Conservation (phyloP, 2,888 invertebrate species). For the Cerastis rubricosa region DNA sequence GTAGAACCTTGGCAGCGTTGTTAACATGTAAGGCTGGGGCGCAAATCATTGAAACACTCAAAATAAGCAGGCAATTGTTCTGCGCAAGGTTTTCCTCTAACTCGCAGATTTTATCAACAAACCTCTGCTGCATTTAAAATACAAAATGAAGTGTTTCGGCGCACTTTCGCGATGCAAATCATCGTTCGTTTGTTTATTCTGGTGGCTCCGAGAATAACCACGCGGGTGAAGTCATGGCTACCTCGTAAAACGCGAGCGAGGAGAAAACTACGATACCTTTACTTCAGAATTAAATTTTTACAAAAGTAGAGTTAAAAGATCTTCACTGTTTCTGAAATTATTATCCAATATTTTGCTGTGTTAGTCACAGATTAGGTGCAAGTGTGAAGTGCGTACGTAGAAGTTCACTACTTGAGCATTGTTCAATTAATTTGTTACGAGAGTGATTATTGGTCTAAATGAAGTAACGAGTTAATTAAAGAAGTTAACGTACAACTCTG, state of each 20-base stretch:
- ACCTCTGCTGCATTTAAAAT: conserved; percentile 42
- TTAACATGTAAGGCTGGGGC: conserved; percentile 3
- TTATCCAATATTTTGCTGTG: not conserved
- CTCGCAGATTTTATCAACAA: conserved; percentile 37
- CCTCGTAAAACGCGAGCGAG: conserved; percentile 67
- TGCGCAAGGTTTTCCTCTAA: conserved; percentile 47
- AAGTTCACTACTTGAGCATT: conserved; percentile 1
- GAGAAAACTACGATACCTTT: conserved; percentile 58
- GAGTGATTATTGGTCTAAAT: conserved; percentile 37
- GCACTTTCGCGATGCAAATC: conserved; percentile 59
- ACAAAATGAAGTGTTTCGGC: conserved; percentile 36
- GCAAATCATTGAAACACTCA: conserved; percentile 3
- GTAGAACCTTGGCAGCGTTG: conserved; percentile 14
- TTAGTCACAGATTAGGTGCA: not conserved
- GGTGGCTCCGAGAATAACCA: conserved; percentile 73
- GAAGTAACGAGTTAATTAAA: conserved; percentile 52
- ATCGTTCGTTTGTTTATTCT: conserved; percentile 70
- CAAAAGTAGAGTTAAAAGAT: not conserved
- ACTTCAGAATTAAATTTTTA: conserved; percentile 30
- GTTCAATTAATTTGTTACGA: conserved; percentile 43
- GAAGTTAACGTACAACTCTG: conserved; percentile 28
- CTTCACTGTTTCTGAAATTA: not conserved
- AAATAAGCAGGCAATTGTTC: conserved; percentile 35
- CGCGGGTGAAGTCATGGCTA: conserved; percentile 73
- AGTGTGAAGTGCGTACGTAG: not conserved